Percentiles rank a stretch among this genome's conserved stretches.
phyloP scores from a whole-genome alignment of 2,113 vertebrate species.

The Ceyx margarethae region DNA sequence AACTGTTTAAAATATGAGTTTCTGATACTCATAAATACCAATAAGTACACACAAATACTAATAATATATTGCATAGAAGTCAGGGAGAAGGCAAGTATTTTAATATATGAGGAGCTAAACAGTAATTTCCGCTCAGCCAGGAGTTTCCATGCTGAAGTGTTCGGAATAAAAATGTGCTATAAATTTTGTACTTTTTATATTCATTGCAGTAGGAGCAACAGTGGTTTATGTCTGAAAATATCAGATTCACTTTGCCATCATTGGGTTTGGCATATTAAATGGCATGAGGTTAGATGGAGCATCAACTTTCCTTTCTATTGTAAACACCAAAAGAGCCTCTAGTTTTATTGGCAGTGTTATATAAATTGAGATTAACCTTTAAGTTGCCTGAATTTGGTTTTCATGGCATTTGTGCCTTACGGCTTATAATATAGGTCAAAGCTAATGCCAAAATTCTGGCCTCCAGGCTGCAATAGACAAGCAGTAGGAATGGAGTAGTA shows the following conservation, averaged over 20 bases:
- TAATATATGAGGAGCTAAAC: not conserved
- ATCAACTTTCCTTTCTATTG: not conserved
- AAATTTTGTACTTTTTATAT: not conserved
- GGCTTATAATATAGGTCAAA: not conserved
- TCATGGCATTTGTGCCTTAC: not conserved
- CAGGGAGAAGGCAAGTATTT: not conserved
- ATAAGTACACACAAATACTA: not conserved
- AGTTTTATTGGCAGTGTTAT: not conserved
- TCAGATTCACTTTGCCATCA: not conserved
- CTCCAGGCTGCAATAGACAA: not conserved
- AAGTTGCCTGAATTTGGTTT: not conserved
- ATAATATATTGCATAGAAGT: not conserved
- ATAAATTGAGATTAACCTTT: not conserved
- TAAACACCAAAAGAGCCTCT: not conserved
- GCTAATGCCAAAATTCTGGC: not conserved
- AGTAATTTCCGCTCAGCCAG: not conserved
- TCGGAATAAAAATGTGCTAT: not conserved
- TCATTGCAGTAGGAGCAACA: not conserved
- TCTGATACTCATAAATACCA: not conserved
- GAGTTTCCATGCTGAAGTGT: not conserved
- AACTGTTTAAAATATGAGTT: not conserved
- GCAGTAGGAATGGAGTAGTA: not conserved
- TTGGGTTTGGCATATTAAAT: slow-evolving; percentile 5
- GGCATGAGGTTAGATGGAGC: not conserved
- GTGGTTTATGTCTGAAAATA: not conserved